Percentiles rank a stretch among this genome's conserved stretches.
These are phyloP conservation scores for Darevskia nairensis DNA, from an alignment of 2,797 vertebrate genomes.

Conservation along the genomic window DNA sequence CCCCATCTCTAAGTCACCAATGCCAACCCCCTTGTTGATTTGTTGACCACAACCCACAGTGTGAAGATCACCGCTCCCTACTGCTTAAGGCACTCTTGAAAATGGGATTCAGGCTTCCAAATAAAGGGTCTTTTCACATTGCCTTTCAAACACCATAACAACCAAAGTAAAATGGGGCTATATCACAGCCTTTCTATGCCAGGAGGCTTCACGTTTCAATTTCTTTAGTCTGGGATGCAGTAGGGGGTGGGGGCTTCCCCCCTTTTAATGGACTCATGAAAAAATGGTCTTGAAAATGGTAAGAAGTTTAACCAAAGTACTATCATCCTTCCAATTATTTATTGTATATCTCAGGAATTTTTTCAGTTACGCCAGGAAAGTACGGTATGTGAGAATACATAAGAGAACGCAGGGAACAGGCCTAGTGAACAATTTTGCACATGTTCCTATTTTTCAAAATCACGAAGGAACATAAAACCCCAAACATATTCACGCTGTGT, in stretches of 20 bases:
- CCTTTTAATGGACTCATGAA: slow-evolving; percentile 16
- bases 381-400: slow-evolving; percentile 16
- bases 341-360: slow-evolving; percentile 31
- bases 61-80: neutral
- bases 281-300: slow-evolving; percentile 4
- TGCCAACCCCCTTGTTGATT: neutral
- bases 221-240: neutral
- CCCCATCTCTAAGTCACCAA: neutral
- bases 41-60: neutral
- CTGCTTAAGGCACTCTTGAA: slow-evolving; percentile 1
- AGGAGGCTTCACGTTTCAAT: neutral
- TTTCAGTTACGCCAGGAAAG: slow-evolving; percentile 21
- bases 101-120: slow-evolving; percentile 8
- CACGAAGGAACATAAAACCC: slow-evolving; percentile 1
- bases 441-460: neutral
- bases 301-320: slow-evolving; percentile 40
- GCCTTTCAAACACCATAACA: neutral
- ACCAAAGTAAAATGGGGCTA: neutral
- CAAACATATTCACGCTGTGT: slow-evolving; percentile 19
- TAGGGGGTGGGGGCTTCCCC: too few relatives aligned
- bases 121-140: neutral
- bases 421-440: neutral
- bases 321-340: slow-evolving; percentile 32
- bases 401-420: neutral
- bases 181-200: neutral